Evolutionary conservation across 1,140 invertebrate genomes (phyloP).

Genomic region (Pygmarrhopalites habei): DNA sequence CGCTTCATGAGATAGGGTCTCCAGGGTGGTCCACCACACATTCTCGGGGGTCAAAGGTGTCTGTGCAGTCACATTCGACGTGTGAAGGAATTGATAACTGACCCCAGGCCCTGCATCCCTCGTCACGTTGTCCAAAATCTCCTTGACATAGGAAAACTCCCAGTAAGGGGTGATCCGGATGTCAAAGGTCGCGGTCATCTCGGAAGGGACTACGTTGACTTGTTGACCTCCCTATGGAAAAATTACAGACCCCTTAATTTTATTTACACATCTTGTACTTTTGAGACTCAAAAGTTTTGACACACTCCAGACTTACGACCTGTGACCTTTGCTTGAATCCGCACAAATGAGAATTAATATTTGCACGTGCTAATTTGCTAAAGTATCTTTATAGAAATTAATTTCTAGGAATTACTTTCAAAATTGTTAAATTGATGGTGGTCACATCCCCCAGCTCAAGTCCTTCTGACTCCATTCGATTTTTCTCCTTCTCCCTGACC

Average conservation of each 20-base stretch:
- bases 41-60: slow-evolving; percentile 63
- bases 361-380: too few relatives aligned
- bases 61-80: slow-evolving; percentile 47
- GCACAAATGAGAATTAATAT: too few relatives aligned
- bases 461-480: slow-evolving; percentile 54
- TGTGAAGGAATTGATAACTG: slow-evolving; percentile 59
- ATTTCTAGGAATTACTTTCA: too few relatives aligned
- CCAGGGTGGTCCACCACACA: slow-evolving; percentile 75
- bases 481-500: slow-evolving; percentile 56
- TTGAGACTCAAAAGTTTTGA: too few relatives aligned
- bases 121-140: slow-evolving; percentile 66
- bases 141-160: slow-evolving; percentile 62
- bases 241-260: too few relatives aligned
- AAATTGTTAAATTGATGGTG: slow-evolving; percentile 75
- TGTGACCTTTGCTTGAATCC: too few relatives aligned
- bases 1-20: slow-evolving; percentile 51
- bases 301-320: too few relatives aligned
- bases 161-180: slow-evolving; percentile 65
- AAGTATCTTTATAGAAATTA: too few relatives aligned
- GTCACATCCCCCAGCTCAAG: slow-evolving; percentile 74
- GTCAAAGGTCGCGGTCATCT: slow-evolving; percentile 69
- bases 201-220: slow-evolving; percentile 52
- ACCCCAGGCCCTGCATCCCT: slow-evolving; percentile 71
- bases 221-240: slow-evolving; percentile 16
- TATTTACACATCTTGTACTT: too few relatives aligned